These are phyloP conservation scores for Psophia crepitans DNA, from an alignment of 2,113 vertebrate genomes.

Conservation along the genomic window DNA sequence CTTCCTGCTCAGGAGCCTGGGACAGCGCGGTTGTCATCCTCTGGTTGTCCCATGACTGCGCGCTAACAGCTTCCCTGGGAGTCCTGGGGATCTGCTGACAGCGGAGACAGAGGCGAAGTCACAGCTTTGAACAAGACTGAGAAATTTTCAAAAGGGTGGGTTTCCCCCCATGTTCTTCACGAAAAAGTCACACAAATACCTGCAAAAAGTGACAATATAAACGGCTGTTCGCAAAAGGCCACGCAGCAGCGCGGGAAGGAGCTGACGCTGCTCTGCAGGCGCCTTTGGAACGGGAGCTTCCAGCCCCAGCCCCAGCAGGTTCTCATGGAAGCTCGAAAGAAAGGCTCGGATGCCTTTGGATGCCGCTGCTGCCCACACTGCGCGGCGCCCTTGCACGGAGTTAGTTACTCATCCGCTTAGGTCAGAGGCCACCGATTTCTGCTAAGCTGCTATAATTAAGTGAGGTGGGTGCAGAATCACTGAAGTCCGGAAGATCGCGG, in stretches of 20 bases:
- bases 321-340: background rate
- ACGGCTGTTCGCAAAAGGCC: background rate
- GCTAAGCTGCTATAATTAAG: background rate
- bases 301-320: background rate
- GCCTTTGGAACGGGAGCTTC: background rate
- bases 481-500: background rate
- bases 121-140: background rate
- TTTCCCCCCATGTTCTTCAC: background rate
- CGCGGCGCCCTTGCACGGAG: background rate
- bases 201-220: background rate
- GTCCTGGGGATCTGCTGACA: background rate
- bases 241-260: accelerated
- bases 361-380: accelerated
- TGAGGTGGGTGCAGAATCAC: background rate
- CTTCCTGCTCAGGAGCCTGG: background rate
- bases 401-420: background rate
- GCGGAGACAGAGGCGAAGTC: background rate
- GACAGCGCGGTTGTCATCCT: background rate
- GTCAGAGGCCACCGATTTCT: background rate
- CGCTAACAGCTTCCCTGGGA: background rate
- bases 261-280: accelerated
- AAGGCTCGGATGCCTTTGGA: background rate
- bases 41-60: background rate
- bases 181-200: background rate
- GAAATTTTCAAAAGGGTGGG: background rate